Evolutionary conservation across 2,888 invertebrate species (phyloP).

Genomic region (Amiota communis): DNA sequence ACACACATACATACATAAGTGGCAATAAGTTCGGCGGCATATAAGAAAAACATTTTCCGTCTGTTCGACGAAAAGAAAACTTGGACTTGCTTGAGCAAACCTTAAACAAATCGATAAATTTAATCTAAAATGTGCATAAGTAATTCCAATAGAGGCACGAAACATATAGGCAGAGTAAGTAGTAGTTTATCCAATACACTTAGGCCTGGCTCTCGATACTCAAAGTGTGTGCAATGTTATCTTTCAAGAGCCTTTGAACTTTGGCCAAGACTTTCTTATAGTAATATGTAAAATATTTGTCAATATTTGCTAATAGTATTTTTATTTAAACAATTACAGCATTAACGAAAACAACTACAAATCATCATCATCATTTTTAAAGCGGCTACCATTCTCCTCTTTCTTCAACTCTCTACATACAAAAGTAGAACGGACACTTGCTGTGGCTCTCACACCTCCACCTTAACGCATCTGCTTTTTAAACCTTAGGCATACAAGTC

Average conservation of each 20-base stretch:
- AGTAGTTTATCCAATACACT: not conserved
- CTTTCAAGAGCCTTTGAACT: conserved; percentile 49
- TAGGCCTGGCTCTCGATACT: not conserved
- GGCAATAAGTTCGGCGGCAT: conserved; percentile 45
- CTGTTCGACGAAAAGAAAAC: not conserved
- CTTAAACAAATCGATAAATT: conserved; percentile 27
- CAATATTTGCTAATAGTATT: conserved; percentile 43
- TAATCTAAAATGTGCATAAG: conserved; percentile 2
- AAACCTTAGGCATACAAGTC: conserved; percentile 1
- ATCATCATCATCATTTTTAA: too few relatives aligned
- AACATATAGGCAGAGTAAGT: not conserved
- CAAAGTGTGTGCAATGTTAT: not conserved
- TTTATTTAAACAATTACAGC: conserved; percentile 40
- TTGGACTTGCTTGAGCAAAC: not conserved
- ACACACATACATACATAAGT: conserved; percentile 1
- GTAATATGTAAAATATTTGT: too few relatives aligned
- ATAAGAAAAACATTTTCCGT: not conserved
- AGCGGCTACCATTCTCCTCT: too few relatives aligned
- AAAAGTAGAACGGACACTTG: conserved; percentile 54
- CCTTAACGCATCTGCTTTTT: conserved; percentile 26
- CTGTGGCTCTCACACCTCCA: conserved; percentile 52
- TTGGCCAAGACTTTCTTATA: conserved; percentile 46
- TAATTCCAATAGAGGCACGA: not conserved
- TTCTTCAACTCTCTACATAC: not conserved
- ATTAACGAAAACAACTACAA: not conserved